A percentile compares a stretch with the other conserved stretches of the same genome.
Conservation (phyloP, 92 coral and sea anemone genomes). For the Blastomussa wellsi region DNA sequence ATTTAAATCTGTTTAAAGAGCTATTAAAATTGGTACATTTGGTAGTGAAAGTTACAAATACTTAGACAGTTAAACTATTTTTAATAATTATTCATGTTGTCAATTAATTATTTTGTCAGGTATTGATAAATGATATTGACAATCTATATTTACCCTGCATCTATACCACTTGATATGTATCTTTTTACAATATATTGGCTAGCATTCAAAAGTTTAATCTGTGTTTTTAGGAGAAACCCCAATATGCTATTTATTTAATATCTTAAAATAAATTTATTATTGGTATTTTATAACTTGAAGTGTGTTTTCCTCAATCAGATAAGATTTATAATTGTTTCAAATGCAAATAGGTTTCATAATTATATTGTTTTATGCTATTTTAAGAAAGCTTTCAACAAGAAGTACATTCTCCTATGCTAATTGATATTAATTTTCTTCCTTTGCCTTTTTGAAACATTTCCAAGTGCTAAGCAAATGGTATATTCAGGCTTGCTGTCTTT, state of each 20-base stretch:
- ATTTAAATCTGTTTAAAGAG: neutral
- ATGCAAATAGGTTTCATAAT: neutral
- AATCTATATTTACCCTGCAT: neutral
- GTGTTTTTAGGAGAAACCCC: neutral
- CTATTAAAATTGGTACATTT: neutral
- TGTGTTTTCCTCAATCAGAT: neutral
- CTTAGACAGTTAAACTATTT: neutral
- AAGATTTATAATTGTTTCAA: neutral
- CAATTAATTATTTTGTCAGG: neutral
- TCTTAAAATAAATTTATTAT: neutral
- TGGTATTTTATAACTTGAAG: neutral
- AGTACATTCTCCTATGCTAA: neutral
- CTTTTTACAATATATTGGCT: neutral
- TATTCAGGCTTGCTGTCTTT: neutral
- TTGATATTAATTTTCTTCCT: neutral
- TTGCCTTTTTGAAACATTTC: neutral
- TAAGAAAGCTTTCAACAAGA: neutral
- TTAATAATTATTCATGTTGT: too few relatives aligned
- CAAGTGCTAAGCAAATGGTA: too few relatives aligned
- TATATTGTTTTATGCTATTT: neutral
- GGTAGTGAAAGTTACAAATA: neutral
- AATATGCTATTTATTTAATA: too few relatives aligned
- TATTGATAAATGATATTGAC: constrained; percentile 11
- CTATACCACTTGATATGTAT: neutral
- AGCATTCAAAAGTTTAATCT: neutral